Evolutionary conservation across 2,797 vertebrate genomes (phyloP).

Genomic region (Heteromormyrus szaboi): DNA sequence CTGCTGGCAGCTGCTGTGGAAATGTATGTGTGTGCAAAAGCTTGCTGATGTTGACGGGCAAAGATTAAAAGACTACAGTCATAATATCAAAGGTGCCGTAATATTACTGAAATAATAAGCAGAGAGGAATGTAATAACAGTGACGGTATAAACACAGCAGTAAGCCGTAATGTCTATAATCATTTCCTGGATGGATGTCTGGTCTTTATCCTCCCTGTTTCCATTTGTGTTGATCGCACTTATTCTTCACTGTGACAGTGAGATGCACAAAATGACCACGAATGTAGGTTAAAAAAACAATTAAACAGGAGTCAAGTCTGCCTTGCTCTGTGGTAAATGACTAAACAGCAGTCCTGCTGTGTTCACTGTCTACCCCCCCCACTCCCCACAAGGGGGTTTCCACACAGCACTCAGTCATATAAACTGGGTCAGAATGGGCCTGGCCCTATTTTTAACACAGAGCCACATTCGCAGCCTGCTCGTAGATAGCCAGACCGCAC

Average conservation of each 20-base stretch:
- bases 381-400: slow-evolving; percentile 41
- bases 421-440: slow-evolving; percentile 57
- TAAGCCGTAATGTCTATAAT: neutral
- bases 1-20: neutral
- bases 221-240: neutral
- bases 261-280: neutral
- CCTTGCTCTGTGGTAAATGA: neutral
- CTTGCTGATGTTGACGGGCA: neutral
- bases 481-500: slow-evolving; percentile 35
- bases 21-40: neutral
- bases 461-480: slow-evolving; percentile 51
- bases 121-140: neutral
- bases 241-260: neutral
- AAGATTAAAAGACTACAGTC: neutral
- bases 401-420: slow-evolving; percentile 52
- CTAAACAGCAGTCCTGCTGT: neutral
- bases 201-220: neutral
- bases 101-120: neutral
- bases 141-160: neutral
- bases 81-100: neutral
- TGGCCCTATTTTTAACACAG: slow-evolving; percentile 56
- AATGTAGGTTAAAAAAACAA: slow-evolving; percentile 25
- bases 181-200: neutral
- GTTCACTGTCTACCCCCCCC: neutral
- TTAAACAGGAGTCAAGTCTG: neutral